These are phyloP conservation scores for Bolborhynchus lineola DNA, from an alignment of 2,113 vertebrate species.

Conservation along the genomic window DNA sequence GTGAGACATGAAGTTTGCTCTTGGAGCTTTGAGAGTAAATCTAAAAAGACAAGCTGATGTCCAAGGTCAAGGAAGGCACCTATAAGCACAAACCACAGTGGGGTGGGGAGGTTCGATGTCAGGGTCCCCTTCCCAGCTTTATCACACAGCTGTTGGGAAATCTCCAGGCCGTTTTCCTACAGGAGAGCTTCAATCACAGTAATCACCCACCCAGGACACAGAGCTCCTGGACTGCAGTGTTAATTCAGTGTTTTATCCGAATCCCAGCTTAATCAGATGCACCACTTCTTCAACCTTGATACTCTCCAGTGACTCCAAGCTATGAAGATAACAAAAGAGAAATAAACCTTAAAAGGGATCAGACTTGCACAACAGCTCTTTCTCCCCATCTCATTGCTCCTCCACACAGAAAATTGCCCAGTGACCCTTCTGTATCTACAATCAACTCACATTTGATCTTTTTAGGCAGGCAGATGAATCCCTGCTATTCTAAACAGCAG, in stretches of 20 bases:
- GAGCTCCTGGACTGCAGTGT: neutral
- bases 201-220: neutral
- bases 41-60: neutral
- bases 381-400: neutral
- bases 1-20: neutral
- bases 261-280: neutral
- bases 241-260: neutral
- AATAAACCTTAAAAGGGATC: neutral
- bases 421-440: neutral
- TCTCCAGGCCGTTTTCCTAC: neutral
- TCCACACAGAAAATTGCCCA: neutral
- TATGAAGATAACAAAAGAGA: neutral
- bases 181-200: accelerated
- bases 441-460: neutral
- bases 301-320: neutral
- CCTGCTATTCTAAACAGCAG: neutral
- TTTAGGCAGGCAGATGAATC: neutral
- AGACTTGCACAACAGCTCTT: neutral
- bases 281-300: neutral
- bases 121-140: neutral
- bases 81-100: accelerated
- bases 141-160: neutral
- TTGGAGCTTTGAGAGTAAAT: neutral
- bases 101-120: accelerated
- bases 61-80: neutral